Evolutionary conservation across 2,113 vertebrate species (phyloP).

Genomic region (Empidonax alnorum): DNA sequence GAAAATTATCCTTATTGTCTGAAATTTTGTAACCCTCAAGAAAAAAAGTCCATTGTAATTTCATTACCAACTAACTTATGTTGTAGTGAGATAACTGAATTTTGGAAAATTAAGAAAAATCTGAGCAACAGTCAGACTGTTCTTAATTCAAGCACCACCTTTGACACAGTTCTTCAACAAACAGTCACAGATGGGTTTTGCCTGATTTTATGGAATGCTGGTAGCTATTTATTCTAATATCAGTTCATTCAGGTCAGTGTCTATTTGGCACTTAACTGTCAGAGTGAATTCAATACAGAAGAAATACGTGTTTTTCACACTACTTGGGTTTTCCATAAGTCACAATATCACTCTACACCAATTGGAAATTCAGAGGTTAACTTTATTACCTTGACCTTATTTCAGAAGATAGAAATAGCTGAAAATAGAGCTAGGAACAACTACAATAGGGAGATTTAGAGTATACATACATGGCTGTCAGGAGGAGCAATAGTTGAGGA

Average conservation of each 20-base stretch:
- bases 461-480: neutral
- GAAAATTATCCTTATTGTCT: neutral
- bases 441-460: neutral
- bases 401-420: neutral
- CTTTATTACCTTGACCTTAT: neutral
- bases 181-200: neutral
- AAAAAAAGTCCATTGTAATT: neutral
- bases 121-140: neutral
- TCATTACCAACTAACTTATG: neutral
- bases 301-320: neutral
- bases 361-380: neutral
- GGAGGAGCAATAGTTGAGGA: neutral
- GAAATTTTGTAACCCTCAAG: neutral
- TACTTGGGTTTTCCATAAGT: neutral
- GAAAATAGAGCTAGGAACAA: neutral
- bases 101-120: neutral
- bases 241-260: neutral
- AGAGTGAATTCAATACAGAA: neutral
- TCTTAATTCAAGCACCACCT: neutral
- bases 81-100: neutral
- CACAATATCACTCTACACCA: neutral
- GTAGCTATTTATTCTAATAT: neutral
- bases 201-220: neutral
- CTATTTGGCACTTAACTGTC: neutral
- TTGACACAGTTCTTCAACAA: neutral